These are phyloP conservation scores for Crepidodera aurea DNA, from an alignment of 2,888 invertebrate genomes.

Conservation along the genomic window DNA sequence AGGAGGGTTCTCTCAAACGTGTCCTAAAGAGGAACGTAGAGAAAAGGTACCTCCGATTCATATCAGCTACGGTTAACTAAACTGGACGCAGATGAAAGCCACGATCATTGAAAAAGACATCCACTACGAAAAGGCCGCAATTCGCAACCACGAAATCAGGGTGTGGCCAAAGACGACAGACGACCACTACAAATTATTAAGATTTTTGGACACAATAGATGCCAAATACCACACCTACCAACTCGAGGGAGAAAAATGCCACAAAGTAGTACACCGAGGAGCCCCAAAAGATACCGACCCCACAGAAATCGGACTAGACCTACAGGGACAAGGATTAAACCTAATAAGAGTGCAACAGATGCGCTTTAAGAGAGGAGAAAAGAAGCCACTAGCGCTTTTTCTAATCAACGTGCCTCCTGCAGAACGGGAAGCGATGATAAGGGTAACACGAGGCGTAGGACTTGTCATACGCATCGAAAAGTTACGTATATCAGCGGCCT, in stretches of 20 bases:
- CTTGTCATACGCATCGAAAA: neutral
- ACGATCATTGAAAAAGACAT: too few relatives aligned
- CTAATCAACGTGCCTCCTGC: neutral
- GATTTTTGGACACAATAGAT: neutral
- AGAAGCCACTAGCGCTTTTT: neutral
- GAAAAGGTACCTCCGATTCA: too few relatives aligned
- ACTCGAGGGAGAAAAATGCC: neutral
- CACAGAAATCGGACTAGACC: neutral
- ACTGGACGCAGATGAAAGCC: too few relatives aligned
- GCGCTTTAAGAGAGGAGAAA: neutral
- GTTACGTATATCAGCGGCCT: neutral
- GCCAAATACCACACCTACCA: neutral
- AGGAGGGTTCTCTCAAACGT: too few relatives aligned
- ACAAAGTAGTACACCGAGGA: neutral
- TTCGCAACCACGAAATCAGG: neutral
- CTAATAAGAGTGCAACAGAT: neutral
- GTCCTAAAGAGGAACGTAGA: too few relatives aligned
- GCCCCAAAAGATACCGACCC: neutral
- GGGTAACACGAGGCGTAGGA: neutral
- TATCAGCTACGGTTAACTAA: too few relatives aligned
- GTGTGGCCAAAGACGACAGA: neutral
- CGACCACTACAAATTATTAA: neutral
- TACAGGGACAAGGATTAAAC: neutral
- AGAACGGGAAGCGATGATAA: neutral
- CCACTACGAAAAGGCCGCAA: too few relatives aligned